phyloP scores from a whole-genome alignment of 2,797 vertebrate species.

The Hippocampus kuda region DNA sequence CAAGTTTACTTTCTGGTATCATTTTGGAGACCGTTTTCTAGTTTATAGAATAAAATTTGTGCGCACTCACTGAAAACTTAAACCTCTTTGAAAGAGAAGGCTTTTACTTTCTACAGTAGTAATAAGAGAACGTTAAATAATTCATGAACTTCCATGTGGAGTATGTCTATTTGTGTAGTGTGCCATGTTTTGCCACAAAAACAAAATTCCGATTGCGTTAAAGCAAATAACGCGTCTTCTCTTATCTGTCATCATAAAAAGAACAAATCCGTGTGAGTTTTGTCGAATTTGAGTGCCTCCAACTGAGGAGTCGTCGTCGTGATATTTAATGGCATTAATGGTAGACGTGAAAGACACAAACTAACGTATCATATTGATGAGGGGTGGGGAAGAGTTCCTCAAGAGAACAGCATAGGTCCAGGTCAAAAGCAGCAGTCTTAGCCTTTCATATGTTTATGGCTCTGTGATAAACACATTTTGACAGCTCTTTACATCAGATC shows the following conservation, averaged over 20 bases:
- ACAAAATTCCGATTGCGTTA: neutral
- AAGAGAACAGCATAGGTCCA: neutral
- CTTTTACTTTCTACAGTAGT: neutral
- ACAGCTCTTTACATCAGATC: neutral
- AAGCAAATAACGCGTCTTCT: neutral
- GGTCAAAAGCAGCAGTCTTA: no score
- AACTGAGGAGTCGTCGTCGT: neutral
- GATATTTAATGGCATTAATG: neutral
- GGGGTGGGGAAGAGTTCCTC: neutral
- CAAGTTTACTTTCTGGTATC: neutral
- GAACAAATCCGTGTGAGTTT: neutral
- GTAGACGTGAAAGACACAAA: neutral
- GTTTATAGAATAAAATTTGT: neutral
- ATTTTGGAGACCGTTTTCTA: neutral
- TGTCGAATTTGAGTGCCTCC: neutral
- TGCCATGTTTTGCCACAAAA: neutral
- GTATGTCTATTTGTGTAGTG: neutral
- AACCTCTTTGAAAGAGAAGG: neutral
- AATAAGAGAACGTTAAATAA: neutral
- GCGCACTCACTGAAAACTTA: neutral
- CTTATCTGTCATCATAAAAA: neutral
- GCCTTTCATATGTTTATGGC: no score
- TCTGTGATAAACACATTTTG: neutral
- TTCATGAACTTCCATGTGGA: neutral
- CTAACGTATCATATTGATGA: neutral